Base-by-base conservation (phyloP, 2,888 invertebrate genomes). In the Parnassius mnemosyne region DNA sequence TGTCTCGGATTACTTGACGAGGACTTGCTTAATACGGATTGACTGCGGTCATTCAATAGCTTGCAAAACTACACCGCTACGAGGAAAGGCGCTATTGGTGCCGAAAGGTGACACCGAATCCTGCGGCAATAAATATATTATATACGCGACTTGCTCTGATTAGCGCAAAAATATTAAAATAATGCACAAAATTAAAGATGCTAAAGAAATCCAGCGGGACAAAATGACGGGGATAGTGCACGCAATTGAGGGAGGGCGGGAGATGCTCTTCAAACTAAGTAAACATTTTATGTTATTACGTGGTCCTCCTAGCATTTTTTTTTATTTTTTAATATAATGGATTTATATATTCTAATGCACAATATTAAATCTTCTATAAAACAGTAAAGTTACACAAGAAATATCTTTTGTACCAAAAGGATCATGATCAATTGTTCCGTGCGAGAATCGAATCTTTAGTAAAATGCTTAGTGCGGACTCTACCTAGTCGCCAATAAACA, bases 11-110 rank as follows among this genome's bases (percentile, higher is more conserved):
- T 88, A 87, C 89, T 71, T 74, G 79, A 78, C 77, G 81, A 77
- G 80, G 83, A 82, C 85, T 88, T 87, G 85, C 84, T 84, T 87
- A 86, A 89, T 85, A 79, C 83, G 80, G 73, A 77, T 72, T 69
- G 84, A 86, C 84, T 83, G 81, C 76, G 84, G 87, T 81, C 83
- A 89, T 85, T 85, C 83, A 85, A 89, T 90, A 87, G 84, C 84
- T 80, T 86, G 86, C 85, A 84, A 85, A 85, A 79, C 77, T 80
- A 86, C 79, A 85, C 85, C 81, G 75, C 70, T 72, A 76, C 72
- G 72, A 83, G 84, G 84, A 87, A 89, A 87, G 79, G 83, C 81
- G 77, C 77, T 84, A 87, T 85, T 81, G 84, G 77, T 82, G 82
- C 81, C 83, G 90, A 81, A 89, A 90, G 81, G 82, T 79, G 87